Evolutionary conservation across 2,113 vertebrate genomes (phyloP).

Genomic region (Anarrhichthys ocellatus): DNA sequence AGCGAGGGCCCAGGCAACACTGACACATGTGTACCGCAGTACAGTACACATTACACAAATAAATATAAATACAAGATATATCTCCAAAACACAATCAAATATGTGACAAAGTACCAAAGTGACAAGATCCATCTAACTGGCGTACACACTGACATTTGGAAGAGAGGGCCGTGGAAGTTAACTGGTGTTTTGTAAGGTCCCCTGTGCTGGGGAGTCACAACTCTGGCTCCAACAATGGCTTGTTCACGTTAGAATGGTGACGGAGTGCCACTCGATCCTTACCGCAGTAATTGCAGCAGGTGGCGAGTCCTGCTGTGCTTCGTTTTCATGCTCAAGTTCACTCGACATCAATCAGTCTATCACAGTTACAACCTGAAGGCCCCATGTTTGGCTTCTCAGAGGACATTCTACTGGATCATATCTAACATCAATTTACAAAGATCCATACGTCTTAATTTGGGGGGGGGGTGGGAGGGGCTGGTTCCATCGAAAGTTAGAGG

Average conservation of each 20-base stretch:
- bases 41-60: slow-evolving; percentile 42
- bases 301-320: slow-evolving; percentile 38
- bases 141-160: neutral
- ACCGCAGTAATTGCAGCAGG: slow-evolving; percentile 44
- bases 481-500: neutral
- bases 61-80: slow-evolving; percentile 15
- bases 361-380: slow-evolving; percentile 1
- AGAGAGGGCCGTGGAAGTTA: slow-evolving; percentile 3
- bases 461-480: too few species aligned
- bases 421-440: slow-evolving; percentile 9
- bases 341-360: slow-evolving; percentile 33
- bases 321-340: slow-evolving; percentile 60
- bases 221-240: slow-evolving; percentile 24
- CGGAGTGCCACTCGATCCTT: slow-evolving; percentile 50
- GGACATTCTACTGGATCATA: slow-evolving; percentile 1
- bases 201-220: neutral
- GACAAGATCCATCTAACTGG: slow-evolving; percentile 15
- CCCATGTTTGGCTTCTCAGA: slow-evolving; percentile 2
- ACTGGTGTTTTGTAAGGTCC: slow-evolving; percentile 15
- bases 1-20: slow-evolving; percentile 61
- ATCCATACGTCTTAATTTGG: slow-evolving; percentile 10
- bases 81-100: slow-evolving; percentile 11
- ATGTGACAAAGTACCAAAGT: slow-evolving; percentile 4
- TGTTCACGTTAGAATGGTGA: neutral
- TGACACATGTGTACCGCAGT: slow-evolving; percentile 43